These are phyloP conservation scores for Xestoiulus laeticollis DNA, from an alignment of 2,888 invertebrate genomes.

Conservation along the genomic window DNA sequence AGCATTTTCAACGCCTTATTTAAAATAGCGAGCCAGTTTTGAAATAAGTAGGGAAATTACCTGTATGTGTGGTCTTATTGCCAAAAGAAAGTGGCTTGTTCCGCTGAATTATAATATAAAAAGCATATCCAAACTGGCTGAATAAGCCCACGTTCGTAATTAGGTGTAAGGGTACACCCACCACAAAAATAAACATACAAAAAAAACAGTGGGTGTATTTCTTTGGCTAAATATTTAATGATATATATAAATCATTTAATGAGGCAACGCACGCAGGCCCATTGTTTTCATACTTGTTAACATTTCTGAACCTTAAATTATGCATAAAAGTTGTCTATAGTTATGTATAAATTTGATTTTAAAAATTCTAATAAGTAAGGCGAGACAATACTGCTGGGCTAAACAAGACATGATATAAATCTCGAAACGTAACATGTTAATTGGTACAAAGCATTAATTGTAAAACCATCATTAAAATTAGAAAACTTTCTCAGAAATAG, in stretches of 20 bases:
- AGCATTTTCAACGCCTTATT: conserved; percentile 8
- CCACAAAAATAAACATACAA: neutral
- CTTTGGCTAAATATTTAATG: conserved; percentile 16
- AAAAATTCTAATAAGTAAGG: neutral
- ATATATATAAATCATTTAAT: neutral
- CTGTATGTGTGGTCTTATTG: conserved; percentile 27
- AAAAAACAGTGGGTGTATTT: neutral
- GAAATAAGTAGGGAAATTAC: neutral
- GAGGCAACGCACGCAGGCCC: conserved; percentile 7
- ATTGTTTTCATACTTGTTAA: conserved; percentile 15
- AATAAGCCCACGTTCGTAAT: conserved; percentile 29
- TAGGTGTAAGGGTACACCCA: conserved; percentile 8
- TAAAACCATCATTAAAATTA: too few relatives aligned
- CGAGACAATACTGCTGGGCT: neutral
- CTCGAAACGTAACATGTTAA: too few relatives aligned
- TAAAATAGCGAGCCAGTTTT: neutral
- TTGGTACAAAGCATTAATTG: too few relatives aligned
- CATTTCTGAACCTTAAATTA: neutral
- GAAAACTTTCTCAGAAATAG: too few relatives aligned
- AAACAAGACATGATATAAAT: too few relatives aligned
- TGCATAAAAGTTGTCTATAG: neutral
- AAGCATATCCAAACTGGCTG: neutral
- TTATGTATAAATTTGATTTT: neutral
- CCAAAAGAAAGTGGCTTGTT: neutral
- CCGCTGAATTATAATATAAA: conserved; percentile 9